These are phyloP conservation scores for Aphidius gifuensis DNA, from an alignment of 1,140 invertebrate genomes.

Conservation along the genomic window DNA sequence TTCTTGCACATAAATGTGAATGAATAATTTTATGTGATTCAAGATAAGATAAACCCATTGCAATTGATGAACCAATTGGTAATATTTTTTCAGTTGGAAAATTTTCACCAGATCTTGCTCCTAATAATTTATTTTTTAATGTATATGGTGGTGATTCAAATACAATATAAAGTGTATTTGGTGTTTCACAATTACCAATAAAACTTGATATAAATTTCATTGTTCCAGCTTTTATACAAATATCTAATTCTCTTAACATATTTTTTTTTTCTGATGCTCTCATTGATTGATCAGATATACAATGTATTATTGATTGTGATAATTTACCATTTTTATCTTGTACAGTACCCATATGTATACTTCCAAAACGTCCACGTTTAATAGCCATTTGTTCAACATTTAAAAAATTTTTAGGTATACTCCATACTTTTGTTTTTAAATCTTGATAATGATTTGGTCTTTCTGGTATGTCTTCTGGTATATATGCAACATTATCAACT, in stretches of 20 bases:
- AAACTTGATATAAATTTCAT: slow-evolving; percentile 72
- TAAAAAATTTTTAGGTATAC: slow-evolving; percentile 67
- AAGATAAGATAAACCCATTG: slow-evolving; percentile 52
- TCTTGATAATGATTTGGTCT: slow-evolving; percentile 69
- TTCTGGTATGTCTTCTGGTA: slow-evolving; percentile 68
- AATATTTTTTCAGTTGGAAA: slow-evolving; percentile 62
- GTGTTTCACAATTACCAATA: slow-evolving; percentile 75
- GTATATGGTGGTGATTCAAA: slow-evolving; percentile 65
- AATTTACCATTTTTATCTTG: slow-evolving; percentile 54
- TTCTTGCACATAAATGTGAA: slow-evolving; percentile 69
- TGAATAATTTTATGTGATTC: slow-evolving; percentile 64
- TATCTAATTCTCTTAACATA: slow-evolving; percentile 72
- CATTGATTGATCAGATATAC: slow-evolving; percentile 61
- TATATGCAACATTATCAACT: slow-evolving; percentile 59
- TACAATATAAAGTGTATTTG: slow-evolving; percentile 68
- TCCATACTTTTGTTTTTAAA: slow-evolving; percentile 70
- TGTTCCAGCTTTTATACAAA: slow-evolving; percentile 65
- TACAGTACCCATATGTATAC: slow-evolving; percentile 66
- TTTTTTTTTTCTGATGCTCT: slow-evolving; percentile 61
- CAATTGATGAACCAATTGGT: slow-evolving; percentile 61
- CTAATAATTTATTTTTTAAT: slow-evolving; percentile 67
- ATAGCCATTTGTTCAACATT: slow-evolving; percentile 66
- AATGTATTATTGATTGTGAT: slow-evolving; percentile 48
- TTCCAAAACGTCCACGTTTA: slow-evolving; percentile 70
- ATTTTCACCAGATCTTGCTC: slow-evolving; percentile 61